Conservation (phyloP, 1,140 invertebrate species). For the Sycobia sp. region DNA sequence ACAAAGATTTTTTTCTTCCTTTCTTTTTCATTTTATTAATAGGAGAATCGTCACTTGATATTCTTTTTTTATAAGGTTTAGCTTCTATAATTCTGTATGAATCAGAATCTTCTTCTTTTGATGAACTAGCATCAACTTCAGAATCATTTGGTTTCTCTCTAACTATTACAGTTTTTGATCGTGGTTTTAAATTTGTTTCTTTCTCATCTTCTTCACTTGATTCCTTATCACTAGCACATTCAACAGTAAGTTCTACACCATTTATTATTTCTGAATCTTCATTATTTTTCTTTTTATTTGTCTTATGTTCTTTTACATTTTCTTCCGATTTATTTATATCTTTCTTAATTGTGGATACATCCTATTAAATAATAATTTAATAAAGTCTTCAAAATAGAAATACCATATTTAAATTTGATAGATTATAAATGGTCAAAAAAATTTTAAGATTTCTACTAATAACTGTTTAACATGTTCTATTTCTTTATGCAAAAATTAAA, state of each 20-base stretch:
- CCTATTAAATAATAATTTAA: too few species aligned
- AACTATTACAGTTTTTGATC: conserved; percentile 53
- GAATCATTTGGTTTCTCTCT: conserved; percentile 54
- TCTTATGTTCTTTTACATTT: background rate
- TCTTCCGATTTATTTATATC: background rate
- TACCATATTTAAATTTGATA: too few species aligned
- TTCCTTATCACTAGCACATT: conserved; percentile 57
- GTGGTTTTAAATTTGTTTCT: conserved; percentile 44
- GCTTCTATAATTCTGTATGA: conserved; percentile 7
- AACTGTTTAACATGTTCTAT: too few species aligned
- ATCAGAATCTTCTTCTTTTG: conserved; percentile 43
- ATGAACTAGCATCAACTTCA: conserved; percentile 52
- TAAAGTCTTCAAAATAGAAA: too few species aligned
- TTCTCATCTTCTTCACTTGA: conserved; percentile 45
- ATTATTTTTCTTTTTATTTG: background rate
- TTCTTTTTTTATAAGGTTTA: too few species aligned
- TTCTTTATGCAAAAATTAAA: too few species aligned
- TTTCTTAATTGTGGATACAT: background rate
- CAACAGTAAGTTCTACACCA: conserved; percentile 55
- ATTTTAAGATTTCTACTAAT: too few species aligned
- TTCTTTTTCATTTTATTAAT: conserved; percentile 39
- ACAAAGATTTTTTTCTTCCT: conserved; percentile 40
- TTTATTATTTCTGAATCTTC: conserved; percentile 45
- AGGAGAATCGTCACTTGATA: background rate
- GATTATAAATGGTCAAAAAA: too few species aligned